These are phyloP conservation scores for Neoseiulus cucumeris DNA, from an alignment of 1,140 invertebrate species.

Conservation along the genomic window DNA sequence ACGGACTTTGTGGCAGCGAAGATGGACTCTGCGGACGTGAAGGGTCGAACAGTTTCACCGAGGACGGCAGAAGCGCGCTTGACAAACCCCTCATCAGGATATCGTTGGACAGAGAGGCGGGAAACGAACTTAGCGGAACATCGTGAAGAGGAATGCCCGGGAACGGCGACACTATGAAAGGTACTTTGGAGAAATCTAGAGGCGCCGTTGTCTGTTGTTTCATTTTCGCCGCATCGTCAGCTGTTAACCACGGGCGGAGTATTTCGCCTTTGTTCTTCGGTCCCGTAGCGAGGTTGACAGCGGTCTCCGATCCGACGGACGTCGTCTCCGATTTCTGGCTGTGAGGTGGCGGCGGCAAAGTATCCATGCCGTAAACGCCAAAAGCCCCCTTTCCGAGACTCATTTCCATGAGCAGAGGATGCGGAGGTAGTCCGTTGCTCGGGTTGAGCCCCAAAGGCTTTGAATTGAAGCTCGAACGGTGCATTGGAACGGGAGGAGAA, in stretches of 20 bases:
- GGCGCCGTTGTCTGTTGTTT: not conserved
- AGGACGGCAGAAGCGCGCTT: not conserved
- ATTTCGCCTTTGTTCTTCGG: slow-evolving; percentile 9
- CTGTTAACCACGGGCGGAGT: not conserved
- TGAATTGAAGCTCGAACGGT: not conserved
- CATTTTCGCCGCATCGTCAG: not conserved
- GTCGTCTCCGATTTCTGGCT: not conserved
- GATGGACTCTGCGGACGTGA: not conserved
- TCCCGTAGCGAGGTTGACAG: not conserved
- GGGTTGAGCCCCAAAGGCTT: not conserved
- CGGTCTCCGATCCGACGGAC: not conserved
- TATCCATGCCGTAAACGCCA: not conserved
- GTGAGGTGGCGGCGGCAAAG: not conserved
- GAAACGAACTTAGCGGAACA: not conserved
- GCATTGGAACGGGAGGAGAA: not conserved
- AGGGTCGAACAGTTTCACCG: not conserved
- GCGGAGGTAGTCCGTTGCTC: not conserved
- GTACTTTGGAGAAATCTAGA: not conserved
- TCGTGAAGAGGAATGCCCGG: not conserved
- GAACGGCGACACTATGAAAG: not conserved
- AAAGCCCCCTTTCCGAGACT: not conserved
- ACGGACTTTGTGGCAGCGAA: not conserved
- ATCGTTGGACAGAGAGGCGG: not conserved
- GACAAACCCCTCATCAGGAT: not conserved
- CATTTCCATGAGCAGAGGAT: slow-evolving; percentile 9